Evolutionary conservation across 2,888 invertebrate species (phyloP).

Genomic region (Eupelmus urozonus): DNA sequence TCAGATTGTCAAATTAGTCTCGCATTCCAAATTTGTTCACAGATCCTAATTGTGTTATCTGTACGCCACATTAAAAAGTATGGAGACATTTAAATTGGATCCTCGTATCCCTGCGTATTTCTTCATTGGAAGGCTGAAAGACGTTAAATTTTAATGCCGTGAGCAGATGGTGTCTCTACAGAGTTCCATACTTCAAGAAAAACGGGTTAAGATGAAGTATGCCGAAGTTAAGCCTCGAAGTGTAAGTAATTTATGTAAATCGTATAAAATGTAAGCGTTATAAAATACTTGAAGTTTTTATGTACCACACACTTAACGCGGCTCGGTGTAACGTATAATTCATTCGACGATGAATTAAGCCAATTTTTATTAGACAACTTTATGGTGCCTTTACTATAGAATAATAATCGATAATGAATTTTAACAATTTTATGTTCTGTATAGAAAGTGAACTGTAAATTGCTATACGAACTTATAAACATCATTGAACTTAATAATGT

Average conservation of each 20-base stretch:
- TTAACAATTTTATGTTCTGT: no score
- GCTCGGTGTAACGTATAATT: not conserved
- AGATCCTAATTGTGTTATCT: no score
- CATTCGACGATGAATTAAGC: not conserved
- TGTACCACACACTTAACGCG: not conserved
- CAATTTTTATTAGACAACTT: no score
- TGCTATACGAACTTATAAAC: no score
- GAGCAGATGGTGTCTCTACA: slow-evolving; percentile 13
- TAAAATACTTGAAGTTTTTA: slow-evolving; percentile 17
- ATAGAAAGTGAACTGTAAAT: no score
- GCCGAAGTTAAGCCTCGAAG: not conserved
- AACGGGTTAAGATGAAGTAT: not conserved
- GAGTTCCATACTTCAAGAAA: not conserved
- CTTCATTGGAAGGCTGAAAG: not conserved
- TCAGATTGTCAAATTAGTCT: not conserved
- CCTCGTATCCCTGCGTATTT: not conserved
- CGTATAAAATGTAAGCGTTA: not conserved
- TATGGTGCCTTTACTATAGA: no score
- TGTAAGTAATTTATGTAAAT: slow-evolving; percentile 46
- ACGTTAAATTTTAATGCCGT: slow-evolving; percentile 19
- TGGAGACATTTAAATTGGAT: not conserved
- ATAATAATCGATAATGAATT: no score
- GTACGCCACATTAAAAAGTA: not conserved
- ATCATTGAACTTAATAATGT: no score
- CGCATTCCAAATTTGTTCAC: no score